A percentile compares a stretch with the other conserved stretches of the same genome.
These are phyloP conservation scores for Clarias platycephalus DNA, from an alignment of 2,797 vertebrate genomes.

Conservation along the genomic window DNA sequence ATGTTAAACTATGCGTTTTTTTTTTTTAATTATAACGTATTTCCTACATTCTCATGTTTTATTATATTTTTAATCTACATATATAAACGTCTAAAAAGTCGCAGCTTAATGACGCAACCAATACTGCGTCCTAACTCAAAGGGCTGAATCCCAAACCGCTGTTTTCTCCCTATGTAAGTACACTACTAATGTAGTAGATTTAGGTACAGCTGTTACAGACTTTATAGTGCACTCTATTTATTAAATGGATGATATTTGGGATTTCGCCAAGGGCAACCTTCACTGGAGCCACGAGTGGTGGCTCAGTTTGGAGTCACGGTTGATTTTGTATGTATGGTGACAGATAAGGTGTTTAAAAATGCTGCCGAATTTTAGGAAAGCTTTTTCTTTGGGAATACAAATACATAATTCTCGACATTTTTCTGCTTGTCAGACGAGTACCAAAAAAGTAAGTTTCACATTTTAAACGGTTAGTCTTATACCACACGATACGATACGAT, in stretches of 20 bases:
- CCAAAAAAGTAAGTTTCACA: constrained; percentile 69
- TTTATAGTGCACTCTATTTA: not conserved
- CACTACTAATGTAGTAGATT: not conserved
- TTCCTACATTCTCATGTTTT: not conserved
- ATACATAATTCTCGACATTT: constrained; percentile 61
- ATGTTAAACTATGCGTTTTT: not conserved
- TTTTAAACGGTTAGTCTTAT: not conserved
- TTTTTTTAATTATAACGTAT: not conserved
- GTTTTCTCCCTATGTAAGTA: not conserved
- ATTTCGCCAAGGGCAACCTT: not conserved
- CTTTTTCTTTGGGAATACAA: constrained; percentile 43
- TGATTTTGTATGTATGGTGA: not conserved
- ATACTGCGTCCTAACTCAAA: no score
- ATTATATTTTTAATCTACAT: not conserved
- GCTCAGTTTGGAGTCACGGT: not conserved
- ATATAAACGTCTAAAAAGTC: not conserved
- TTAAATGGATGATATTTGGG: not conserved
- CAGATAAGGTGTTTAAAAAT: constrained; percentile 50
- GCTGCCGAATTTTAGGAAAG: constrained; percentile 64
- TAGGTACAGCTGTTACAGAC: not conserved
- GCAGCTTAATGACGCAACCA: constrained; percentile 3
- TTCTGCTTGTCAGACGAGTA: constrained; percentile 61
- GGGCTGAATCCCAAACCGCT: not conserved
- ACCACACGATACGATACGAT: no score
- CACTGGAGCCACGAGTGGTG: not conserved